Percentiles rank a stretch among this genome's conserved stretches.
phyloP scores from a whole-genome alignment of 1,140 invertebrate species.

The Grapholita molesta region DNA sequence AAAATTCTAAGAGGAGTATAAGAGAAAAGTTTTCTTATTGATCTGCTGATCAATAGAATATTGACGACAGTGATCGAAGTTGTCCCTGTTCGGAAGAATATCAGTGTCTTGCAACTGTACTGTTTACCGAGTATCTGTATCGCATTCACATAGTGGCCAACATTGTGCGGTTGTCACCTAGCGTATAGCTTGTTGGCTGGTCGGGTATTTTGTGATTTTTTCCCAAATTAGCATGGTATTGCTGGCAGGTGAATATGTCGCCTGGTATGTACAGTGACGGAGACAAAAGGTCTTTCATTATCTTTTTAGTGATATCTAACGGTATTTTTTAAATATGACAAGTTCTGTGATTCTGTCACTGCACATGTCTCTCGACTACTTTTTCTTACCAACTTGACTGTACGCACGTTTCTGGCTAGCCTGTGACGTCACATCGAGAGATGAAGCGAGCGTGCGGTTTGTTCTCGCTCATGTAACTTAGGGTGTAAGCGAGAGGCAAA shows the following conservation, averaged over 20 bases:
- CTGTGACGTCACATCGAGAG: slow-evolving; percentile 7
- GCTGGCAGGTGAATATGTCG: background rate
- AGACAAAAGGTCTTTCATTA: no score
- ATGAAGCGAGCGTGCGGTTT: slow-evolving; percentile 3
- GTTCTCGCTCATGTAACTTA: background rate
- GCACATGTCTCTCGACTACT: background rate
- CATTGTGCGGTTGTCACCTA: slow-evolving; percentile 41
- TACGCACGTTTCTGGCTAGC: slow-evolving; percentile 14
- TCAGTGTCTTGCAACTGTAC: slow-evolving; percentile 41
- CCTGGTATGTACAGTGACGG: background rate
- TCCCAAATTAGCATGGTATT: slow-evolving; percentile 64
- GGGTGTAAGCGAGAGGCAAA: background rate
- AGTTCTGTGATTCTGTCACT: background rate
- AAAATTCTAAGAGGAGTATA: background rate
- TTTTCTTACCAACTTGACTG: background rate
- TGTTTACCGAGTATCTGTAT: slow-evolving; percentile 42
- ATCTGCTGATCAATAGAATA: background rate
- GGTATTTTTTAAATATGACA: background rate
- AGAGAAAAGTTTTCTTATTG: background rate
- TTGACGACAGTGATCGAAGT: slow-evolving; percentile 21
- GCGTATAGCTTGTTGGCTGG: slow-evolving; percentile 64
- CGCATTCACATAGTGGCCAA: slow-evolving; percentile 46
- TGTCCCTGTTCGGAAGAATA: slow-evolving; percentile 41
- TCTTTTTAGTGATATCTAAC: no score
- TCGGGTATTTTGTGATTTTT: slow-evolving; percentile 57